Conservation (phyloP, 1,140 invertebrate species). For the Drosophila pallidifrons region DNA sequence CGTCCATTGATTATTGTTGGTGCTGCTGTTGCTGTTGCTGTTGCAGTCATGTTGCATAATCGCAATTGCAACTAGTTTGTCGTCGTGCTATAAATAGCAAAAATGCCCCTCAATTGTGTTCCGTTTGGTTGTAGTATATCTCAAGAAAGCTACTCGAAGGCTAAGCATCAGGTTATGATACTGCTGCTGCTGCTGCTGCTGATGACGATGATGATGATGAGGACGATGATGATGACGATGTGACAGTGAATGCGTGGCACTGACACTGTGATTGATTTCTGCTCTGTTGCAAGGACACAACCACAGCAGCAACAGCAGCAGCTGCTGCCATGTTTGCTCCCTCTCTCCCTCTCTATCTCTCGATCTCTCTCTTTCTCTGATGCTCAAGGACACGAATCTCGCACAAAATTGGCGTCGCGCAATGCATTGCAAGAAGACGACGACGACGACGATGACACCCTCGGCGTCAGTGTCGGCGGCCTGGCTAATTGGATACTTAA, state of each 20-base stretch:
- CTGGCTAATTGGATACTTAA: constrained; percentile 48
- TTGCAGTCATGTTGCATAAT: not conserved
- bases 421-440: constrained; percentile 2
- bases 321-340: not conserved
- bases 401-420: constrained; percentile 15
- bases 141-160: not conserved
- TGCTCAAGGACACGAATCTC: constrained; percentile 29
- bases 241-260: constrained; percentile 14
- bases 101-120: not conserved
- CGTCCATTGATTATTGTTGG: too few species aligned
- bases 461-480: constrained; percentile 10
- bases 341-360: too few species aligned
- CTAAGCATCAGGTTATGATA: not conserved
- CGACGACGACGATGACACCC: not conserved
- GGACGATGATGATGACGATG: constrained; percentile 3
- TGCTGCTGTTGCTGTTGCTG: not conserved
- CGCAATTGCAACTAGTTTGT: not conserved
- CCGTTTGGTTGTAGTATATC: not conserved
- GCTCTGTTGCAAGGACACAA: constrained; percentile 22
- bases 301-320: constrained; percentile 18
- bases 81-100: not conserved
- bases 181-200: not conserved
- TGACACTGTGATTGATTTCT: constrained; percentile 49
- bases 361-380: not conserved
- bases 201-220: not conserved